phyloP scores from a whole-genome alignment of 2,113 vertebrate species.

The Oryzias celebensis region DNA sequence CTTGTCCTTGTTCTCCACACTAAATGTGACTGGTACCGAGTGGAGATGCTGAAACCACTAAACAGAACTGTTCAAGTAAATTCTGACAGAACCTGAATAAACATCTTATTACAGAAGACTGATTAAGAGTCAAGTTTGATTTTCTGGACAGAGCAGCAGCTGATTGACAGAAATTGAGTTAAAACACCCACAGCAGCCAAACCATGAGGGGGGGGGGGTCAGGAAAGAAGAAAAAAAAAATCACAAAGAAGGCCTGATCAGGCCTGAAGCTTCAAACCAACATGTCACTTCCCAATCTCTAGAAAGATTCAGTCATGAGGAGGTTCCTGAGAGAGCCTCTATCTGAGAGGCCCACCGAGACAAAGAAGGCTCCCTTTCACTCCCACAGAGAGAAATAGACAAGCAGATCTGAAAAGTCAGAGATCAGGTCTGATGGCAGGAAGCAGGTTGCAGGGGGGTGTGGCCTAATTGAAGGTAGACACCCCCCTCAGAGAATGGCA shows the following conservation, averaged over 20 bases:
- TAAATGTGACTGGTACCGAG: too few species aligned
- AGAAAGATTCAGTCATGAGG: too few species aligned
- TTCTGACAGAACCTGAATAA: too few species aligned
- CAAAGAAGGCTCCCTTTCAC: conserved; percentile 22
- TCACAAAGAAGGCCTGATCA: conserved; percentile 9
- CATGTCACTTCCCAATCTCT: neutral
- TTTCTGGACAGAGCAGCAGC: conserved; percentile 10
- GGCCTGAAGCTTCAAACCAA: conserved; percentile 13
- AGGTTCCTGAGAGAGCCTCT: neutral
- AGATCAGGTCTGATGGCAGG: conserved; percentile 51
- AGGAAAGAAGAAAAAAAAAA: conserved; percentile 31
- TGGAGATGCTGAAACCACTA: too few species aligned
- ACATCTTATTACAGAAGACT: too few species aligned
- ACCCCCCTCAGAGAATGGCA: conserved; percentile 58
- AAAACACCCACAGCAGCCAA: conserved; percentile 31
- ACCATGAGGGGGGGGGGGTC: conserved; percentile 50
- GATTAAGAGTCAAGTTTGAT: neutral
- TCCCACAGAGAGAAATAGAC: conserved; percentile 28
- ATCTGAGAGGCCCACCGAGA: conserved; percentile 11
- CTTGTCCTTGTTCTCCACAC: too few species aligned
- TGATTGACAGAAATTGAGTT: conserved; percentile 25
- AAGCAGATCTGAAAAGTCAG: conserved; percentile 34
- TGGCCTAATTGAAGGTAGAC: conserved; percentile 54
- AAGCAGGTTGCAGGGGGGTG: conserved; percentile 35
- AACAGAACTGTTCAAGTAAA: too few species aligned